phyloP scores from a whole-genome alignment of 2,888 invertebrate species.

The Tetranychus truncatus region DNA sequence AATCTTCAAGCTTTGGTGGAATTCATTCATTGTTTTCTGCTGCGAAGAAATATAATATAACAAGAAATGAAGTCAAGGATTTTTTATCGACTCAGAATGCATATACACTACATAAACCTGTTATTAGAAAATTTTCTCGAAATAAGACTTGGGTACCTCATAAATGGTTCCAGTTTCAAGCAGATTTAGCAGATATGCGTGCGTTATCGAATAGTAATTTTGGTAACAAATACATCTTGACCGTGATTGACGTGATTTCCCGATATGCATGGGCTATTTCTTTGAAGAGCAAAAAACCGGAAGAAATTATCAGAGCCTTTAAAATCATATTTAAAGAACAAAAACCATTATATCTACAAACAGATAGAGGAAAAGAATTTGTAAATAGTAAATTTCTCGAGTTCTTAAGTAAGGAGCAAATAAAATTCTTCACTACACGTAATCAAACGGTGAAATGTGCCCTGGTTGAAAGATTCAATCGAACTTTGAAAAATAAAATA shows the following conservation, averaged over 20 bases:
- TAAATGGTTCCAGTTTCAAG: constrained; percentile 27
- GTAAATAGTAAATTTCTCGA: neutral
- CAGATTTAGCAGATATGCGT: constrained; percentile 26
- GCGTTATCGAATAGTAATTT: constrained; percentile 23
- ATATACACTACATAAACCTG: constrained; percentile 23
- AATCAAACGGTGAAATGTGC: neutral
- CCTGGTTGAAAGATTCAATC: neutral
- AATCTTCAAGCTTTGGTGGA: neutral
- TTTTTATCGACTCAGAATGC: constrained; percentile 2
- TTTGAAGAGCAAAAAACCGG: neutral
- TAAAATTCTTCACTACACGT: constrained; percentile 17
- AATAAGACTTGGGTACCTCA: constrained; percentile 23
- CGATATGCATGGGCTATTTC: constrained; percentile 21
- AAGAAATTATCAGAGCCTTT: neutral
- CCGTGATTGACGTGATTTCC: constrained; percentile 27
- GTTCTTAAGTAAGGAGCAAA: neutral
- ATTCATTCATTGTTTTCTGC: neutral
- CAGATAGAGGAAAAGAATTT: neutral
- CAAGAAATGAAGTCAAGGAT: neutral
- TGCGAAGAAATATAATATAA: neutral
- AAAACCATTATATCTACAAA: neutral
- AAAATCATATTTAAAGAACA: neutral
- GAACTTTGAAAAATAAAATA: neutral
- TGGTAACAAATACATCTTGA: constrained; percentile 27
- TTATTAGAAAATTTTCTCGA: constrained; percentile 16